Evolutionary conservation across 2,888 invertebrate genomes (phyloP).

Genomic region (Mimumesa dahlbomi): DNA sequence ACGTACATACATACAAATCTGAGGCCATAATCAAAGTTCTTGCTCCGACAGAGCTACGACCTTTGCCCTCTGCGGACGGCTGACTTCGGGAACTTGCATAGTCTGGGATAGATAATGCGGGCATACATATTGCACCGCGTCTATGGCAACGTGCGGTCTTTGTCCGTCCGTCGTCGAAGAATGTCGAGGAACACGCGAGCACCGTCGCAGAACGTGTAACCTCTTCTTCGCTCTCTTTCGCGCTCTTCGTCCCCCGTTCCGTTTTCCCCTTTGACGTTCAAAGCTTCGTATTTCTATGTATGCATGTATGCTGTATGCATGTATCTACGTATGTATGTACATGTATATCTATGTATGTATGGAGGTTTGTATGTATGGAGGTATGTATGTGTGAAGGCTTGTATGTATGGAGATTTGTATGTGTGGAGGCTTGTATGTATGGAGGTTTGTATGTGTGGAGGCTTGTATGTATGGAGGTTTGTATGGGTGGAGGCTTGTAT

Average conservation of each 20-base stretch:
- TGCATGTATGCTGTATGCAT: too few species aligned
- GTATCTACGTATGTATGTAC: too few species aligned
- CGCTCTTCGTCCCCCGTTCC: not conserved
- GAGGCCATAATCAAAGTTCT: constrained; percentile 58
- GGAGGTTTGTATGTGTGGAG: too few species aligned
- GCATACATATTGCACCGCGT: constrained; percentile 50
- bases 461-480: too few species aligned
- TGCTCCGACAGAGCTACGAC: constrained; percentile 41
- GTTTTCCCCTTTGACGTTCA: not conserved
- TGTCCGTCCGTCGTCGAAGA: constrained; percentile 47
- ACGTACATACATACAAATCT: too few species aligned
- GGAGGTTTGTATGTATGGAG: too few species aligned
- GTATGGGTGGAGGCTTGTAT: too few species aligned
- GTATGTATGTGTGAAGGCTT: too few species aligned
- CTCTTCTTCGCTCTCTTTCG: not conserved
- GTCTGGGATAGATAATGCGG: constrained; percentile 57
- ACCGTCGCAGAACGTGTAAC: not conserved
- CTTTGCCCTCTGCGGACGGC: constrained; percentile 43
- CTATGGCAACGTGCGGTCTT: constrained; percentile 37
- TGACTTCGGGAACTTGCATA: constrained; percentile 54
- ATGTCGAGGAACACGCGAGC: constrained; percentile 55
- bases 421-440: too few species aligned
- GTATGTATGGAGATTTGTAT: too few species aligned
- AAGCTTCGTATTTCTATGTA: too few species aligned
- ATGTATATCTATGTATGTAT: too few species aligned